These are phyloP conservation scores for Acanthurus lineatus DNA, from an alignment of 2,797 vertebrate genomes.

Conservation along the genomic window DNA sequence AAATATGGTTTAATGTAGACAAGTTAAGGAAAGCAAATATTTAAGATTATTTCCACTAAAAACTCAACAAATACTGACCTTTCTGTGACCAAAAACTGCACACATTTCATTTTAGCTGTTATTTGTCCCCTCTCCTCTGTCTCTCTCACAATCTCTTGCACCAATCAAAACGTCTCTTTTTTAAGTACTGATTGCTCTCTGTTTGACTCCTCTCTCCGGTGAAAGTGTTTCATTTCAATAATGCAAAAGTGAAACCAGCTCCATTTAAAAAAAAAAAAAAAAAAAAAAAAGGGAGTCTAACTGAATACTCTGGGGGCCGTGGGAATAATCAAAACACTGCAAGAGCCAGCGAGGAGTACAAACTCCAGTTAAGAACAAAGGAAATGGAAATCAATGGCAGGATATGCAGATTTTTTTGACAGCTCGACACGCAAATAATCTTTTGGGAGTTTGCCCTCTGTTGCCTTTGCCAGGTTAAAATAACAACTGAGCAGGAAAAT, in stretches of 20 bases:
- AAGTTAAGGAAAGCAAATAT: slow-evolving; percentile 14
- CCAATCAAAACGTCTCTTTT: slow-evolving; percentile 61
- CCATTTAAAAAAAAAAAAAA: slow-evolving; percentile 52
- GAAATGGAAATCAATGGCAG: slow-evolving; percentile 79
- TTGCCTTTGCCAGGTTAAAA: slow-evolving; percentile 73
- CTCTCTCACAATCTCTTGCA: slow-evolving; percentile 28
- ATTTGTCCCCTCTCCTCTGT: slow-evolving; percentile 25
- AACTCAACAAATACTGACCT: slow-evolving; percentile 19
- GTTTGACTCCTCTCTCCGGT: slow-evolving; percentile 68
- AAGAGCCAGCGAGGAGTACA: slow-evolving; percentile 73
- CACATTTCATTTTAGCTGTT: slow-evolving; percentile 27
- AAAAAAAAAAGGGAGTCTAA: slow-evolving; percentile 38
- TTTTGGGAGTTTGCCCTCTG: slow-evolving; percentile 73
- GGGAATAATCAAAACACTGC: slow-evolving; percentile 77
- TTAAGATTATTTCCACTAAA: slow-evolving; percentile 19
- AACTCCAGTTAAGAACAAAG: slow-evolving; percentile 82
- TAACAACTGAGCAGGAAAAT: slow-evolving; percentile 63
- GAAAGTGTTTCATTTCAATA: slow-evolving; percentile 77
- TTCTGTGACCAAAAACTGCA: slow-evolving; percentile 13
- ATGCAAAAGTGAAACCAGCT: slow-evolving; percentile 78
- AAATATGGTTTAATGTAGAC: slow-evolving; percentile 6
- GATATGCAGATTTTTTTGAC: slow-evolving; percentile 81
- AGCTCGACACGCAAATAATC: slow-evolving; percentile 73
- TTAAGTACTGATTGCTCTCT: slow-evolving; percentile 59
- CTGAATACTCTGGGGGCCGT: slow-evolving; percentile 73